A percentile compares a stretch with the other conserved stretches of the same genome.
phyloP scores from a whole-genome alignment of 23 tunicate genomes.

The Styela clava region DNA sequence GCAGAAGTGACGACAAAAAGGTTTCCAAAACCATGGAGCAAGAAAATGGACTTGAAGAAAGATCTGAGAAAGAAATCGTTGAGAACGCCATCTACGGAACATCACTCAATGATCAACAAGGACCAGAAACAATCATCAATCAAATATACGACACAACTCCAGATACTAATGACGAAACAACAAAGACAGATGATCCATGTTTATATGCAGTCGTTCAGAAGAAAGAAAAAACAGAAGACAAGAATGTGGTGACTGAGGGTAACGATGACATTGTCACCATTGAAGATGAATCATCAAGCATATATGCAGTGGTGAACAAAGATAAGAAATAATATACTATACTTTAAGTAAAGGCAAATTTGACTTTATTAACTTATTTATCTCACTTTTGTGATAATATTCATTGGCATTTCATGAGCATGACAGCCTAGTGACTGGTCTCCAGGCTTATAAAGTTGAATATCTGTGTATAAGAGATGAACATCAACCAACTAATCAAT shows the following conservation, averaged over 20 bases:
- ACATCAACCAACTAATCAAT: too few species aligned
- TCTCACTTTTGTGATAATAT: too few species aligned
- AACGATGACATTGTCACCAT: neutral
- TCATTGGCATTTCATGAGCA: too few species aligned
- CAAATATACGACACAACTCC: neutral
- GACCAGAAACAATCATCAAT: neutral
- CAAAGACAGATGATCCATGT: neutral
- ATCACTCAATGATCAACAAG: neutral
- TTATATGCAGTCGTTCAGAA: neutral
- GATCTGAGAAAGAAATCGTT: neutral
- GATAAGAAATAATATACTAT: neutral
- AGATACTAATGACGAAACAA: neutral
- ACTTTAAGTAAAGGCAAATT: too few species aligned
- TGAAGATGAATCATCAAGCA: neutral
- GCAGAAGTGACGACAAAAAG: too few species aligned
- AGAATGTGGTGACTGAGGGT: neutral
- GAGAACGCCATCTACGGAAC: neutral
- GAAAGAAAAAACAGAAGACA: neutral
- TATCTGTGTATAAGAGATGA: too few species aligned
- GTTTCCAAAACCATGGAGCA: too few species aligned
- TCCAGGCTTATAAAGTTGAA: too few species aligned
- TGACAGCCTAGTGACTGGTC: too few species aligned
- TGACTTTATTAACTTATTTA: too few species aligned
- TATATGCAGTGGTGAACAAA: neutral
- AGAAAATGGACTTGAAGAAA: too few species aligned